Evolutionary conservation across 2,888 invertebrate genomes (phyloP).

Genomic region (Sinodicranocentrus sp.): DNA sequence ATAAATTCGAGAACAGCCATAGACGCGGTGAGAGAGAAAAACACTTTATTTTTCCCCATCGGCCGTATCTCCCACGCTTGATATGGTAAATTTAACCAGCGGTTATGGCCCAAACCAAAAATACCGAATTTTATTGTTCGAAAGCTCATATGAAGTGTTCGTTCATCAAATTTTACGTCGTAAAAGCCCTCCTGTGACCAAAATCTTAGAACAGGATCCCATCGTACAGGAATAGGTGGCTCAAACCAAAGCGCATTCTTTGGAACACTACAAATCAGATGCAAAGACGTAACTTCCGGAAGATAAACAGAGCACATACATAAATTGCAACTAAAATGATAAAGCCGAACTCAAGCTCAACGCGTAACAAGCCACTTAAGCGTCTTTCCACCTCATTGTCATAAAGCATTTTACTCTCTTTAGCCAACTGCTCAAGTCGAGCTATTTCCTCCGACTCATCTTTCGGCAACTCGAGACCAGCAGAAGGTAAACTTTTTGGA

Average conservation of each 20-base stretch:
- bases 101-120: constrained; percentile 86
- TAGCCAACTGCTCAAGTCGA: neutral
- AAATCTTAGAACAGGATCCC: constrained; percentile 82
- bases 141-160: constrained; percentile 82
- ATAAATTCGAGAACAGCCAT: constrained; percentile 74
- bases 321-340: constrained; percentile 42
- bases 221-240: constrained; percentile 85
- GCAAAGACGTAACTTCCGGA: too few relatives aligned
- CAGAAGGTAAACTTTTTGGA: neutral
- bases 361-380: constrained; percentile 43
- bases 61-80: constrained; percentile 92
- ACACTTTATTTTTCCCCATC: constrained; percentile 77
- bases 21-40: constrained; percentile 65
- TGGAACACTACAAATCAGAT: constrained; percentile 84
- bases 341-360: constrained; percentile 68
- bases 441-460: constrained; percentile 56
- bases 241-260: constrained; percentile 88
- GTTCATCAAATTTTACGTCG: constrained; percentile 91
- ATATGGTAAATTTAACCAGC: constrained; percentile 89
- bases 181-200: constrained; percentile 88
- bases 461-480: neutral
- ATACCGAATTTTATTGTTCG: constrained; percentile 86
- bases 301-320: neutral
- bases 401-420: constrained; percentile 19
- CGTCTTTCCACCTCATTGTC: constrained; percentile 53